These are phyloP conservation scores for Lamellibrachia luymesi DNA, from an alignment of 1,140 invertebrate genomes.

Conservation along the genomic window DNA sequence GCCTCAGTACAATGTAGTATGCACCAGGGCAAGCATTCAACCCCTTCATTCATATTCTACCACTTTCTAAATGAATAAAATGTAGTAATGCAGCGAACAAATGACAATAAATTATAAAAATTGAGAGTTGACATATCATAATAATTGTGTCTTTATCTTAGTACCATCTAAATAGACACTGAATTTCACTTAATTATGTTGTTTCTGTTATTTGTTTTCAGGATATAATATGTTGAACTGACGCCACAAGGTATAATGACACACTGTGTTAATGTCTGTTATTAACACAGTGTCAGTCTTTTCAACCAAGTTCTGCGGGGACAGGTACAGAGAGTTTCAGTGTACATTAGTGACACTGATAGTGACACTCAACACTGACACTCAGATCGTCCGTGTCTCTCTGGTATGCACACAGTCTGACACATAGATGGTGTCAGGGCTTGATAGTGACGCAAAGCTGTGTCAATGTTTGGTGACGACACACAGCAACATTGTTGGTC, in stretches of 20 bases:
- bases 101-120: too few species aligned
- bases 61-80: too few species aligned
- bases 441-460: neutral
- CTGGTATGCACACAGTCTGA: neutral
- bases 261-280: neutral
- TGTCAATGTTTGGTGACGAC: neutral
- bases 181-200: neutral
- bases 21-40: too few species aligned
- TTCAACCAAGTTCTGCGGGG: neutral
- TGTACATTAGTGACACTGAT: neutral
- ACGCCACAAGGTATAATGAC: neutral
- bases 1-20: too few species aligned
- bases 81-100: too few species aligned
- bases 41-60: too few species aligned
- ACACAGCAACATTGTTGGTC: neutral
- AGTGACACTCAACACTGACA: conserved; percentile 5
- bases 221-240: neutral
- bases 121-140: too few species aligned
- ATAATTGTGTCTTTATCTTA: too few species aligned
- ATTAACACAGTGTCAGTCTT: neutral
- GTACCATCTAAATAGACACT: neutral
- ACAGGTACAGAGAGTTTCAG: neutral
- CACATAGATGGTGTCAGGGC: neutral
- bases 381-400: neutral
- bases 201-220: neutral